phyloP scores from a whole-genome alignment of 2,888 invertebrate species.

The Nemotelus pantherinus region DNA sequence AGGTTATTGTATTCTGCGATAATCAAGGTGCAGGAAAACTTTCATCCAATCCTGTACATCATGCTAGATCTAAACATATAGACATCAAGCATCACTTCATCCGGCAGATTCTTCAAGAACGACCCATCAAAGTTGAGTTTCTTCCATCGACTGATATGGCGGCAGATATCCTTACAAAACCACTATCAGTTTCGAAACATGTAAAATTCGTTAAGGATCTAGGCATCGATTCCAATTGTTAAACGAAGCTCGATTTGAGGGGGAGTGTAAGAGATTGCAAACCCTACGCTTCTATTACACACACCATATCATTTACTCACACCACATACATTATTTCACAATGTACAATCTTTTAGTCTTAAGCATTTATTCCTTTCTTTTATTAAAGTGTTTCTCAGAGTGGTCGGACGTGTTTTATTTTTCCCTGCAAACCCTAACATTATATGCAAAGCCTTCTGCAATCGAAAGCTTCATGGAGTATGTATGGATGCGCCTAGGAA shows the following conservation, averaged over 20 bases:
- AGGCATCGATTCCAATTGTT: neutral
- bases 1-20: conserved; percentile 18
- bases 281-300: no score
- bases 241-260: neutral
- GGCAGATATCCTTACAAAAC: conserved; percentile 48
- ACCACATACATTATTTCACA: no score
- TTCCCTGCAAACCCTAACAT: no score
- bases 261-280: neutral
- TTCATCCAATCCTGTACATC: conserved; percentile 44
- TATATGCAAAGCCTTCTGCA: no score
- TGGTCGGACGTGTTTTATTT: no score
- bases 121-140: conserved; percentile 45
- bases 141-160: conserved; percentile 47
- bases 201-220: conserved; percentile 31
- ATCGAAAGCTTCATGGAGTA: no score
- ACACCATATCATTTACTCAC: no score
- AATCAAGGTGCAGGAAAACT: conserved; percentile 42
- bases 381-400: no score
- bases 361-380: no score
- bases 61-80: no score
- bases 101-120: conserved; percentile 44
- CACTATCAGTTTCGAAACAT: conserved; percentile 48
- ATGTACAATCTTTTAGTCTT: no score
- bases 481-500: no score
- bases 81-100: conserved; percentile 4